phyloP scores from a whole-genome alignment of 2,888 invertebrate species.

The Hydroisotoma schaefferi region DNA sequence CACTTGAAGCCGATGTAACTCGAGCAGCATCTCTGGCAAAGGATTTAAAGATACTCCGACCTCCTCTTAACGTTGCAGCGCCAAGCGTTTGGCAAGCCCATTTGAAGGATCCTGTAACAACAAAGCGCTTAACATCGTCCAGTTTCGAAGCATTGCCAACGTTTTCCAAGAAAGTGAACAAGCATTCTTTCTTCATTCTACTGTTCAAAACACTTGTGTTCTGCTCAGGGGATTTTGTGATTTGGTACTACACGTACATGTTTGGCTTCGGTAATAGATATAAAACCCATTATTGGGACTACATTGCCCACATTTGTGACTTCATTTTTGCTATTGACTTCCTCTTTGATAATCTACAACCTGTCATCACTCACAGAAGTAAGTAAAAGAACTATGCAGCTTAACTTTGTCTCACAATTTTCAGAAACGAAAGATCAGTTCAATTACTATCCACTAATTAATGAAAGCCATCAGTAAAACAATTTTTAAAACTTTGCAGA shows the following conservation, averaged over 20 bases:
- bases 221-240: constrained; percentile 5
- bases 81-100: constrained; percentile 12
- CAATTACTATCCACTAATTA: no score
- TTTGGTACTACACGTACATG: constrained; percentile 43
- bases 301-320: constrained; percentile 30
- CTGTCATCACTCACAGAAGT: constrained; percentile 25
- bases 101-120: background rate
- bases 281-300: constrained; percentile 16
- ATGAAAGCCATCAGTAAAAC: no score
- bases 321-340: constrained; percentile 35
- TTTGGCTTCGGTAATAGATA: constrained; percentile 28
- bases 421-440: no score
- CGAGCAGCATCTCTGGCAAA: constrained; percentile 37
- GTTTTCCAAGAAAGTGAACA: background rate
- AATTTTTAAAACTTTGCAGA: no score
- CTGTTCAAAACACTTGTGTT: background rate
- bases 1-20: constrained; percentile 39
- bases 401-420: background rate
- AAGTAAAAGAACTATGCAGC: no score
- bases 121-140: background rate
- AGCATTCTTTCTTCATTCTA: background rate
- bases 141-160: background rate
- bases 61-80: constrained; percentile 35
- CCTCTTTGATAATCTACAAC: constrained; percentile 36
- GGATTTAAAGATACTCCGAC: constrained; percentile 40